Evolutionary conservation across 1,140 invertebrate species (phyloP).

Genomic region (Chlorops oryzae): DNA sequence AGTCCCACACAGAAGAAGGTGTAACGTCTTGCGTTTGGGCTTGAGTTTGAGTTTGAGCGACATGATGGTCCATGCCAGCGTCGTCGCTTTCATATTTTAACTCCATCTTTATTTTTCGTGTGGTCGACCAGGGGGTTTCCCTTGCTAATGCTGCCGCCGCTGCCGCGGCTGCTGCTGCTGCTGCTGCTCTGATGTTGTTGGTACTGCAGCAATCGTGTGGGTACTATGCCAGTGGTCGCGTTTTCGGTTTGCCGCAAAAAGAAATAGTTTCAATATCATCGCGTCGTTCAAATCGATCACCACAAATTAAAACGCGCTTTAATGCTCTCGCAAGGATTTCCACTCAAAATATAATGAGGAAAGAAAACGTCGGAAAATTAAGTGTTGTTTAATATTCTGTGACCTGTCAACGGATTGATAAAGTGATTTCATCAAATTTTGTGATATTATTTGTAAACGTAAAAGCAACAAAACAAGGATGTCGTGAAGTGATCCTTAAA

Average conservation of each 20-base stretch:
- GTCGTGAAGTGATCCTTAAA: too few relatives aligned
- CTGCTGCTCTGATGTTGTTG: conserved; percentile 2
- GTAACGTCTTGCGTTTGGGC: too few relatives aligned
- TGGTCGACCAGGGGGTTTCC: neutral
- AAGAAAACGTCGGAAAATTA: neutral
- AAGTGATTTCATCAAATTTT: too few relatives aligned
- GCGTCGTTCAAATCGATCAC: conserved; percentile 47
- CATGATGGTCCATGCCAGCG: neutral
- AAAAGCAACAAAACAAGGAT: too few relatives aligned
- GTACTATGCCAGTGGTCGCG: conserved; percentile 42
- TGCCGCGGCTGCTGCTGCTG: neutral
- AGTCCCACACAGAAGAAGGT: too few relatives aligned
- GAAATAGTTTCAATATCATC: conserved; percentile 48
- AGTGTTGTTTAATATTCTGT: too few relatives aligned
- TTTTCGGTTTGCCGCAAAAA: conserved; percentile 49
- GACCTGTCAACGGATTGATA: too few relatives aligned
- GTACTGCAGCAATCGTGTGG: conserved; percentile 5
- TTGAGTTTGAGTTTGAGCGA: neutral
- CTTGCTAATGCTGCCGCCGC: neutral
- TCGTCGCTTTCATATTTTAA: neutral
- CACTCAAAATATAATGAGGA: neutral
- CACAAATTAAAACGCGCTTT: conserved; percentile 12
- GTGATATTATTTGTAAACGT: too few relatives aligned
- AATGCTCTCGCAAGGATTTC: conserved; percentile 1
- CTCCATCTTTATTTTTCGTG: neutral